A percentile compares a stretch with the other conserved stretches of the same genome.
Evolutionary conservation across 2,797 vertebrate species (phyloP).

Genomic region (Cephalopachus bancanus): DNA sequence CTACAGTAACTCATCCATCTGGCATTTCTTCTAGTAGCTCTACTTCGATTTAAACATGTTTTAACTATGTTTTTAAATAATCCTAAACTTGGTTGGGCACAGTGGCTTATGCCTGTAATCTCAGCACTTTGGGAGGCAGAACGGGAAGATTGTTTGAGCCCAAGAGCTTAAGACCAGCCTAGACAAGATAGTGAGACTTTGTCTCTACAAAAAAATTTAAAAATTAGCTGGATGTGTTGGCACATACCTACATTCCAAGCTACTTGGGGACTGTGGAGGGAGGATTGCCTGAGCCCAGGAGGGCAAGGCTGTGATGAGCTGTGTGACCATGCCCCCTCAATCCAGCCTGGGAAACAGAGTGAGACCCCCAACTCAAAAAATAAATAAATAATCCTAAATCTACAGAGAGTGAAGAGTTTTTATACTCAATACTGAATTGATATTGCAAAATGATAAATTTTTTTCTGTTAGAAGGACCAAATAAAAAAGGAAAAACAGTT

Average conservation of each 20-base stretch:
- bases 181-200: neutral
- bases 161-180: neutral
- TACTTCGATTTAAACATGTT: neutral
- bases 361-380: too few relatives aligned
- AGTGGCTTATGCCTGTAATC: neutral
- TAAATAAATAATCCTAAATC: neutral
- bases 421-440: neutral
- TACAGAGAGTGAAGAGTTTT: neutral
- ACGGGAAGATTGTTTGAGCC: neutral
- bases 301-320: too few relatives aligned
- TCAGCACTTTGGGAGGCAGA: neutral
- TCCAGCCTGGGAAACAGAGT: too few relatives aligned
- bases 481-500: conserved; percentile 40
- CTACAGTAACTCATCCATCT: neutral
- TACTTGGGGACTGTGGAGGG: too few relatives aligned
- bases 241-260: too few relatives aligned
- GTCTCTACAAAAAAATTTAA: neutral
- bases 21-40: neutral
- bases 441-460: neutral
- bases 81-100: neutral
- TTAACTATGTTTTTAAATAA: conserved; percentile 43
- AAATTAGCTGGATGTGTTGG: too few relatives aligned
- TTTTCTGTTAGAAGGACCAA: conserved; percentile 15
- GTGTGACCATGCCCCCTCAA: too few relatives aligned
- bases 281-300: too few relatives aligned